Conservation (phyloP, 2,888 invertebrate genomes). For the Dioctria rufipes region DNA sequence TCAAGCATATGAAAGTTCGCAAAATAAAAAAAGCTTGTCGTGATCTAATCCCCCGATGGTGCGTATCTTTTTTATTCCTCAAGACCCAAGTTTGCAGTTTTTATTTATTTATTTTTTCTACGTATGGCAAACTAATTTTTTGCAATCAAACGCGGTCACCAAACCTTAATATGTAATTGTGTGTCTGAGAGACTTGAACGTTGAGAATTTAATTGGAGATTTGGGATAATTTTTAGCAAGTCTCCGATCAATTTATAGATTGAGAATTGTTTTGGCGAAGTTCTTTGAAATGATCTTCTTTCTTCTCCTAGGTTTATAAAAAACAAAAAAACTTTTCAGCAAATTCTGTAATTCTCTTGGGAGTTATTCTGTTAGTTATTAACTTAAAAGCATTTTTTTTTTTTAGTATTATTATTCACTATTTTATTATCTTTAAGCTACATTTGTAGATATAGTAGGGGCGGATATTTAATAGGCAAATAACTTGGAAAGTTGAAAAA, state of each 20-base stretch:
- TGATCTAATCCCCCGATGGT: slow-evolving; percentile 30
- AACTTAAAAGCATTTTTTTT: no score
- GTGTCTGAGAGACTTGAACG: slow-evolving; percentile 21
- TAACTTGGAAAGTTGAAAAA: no score
- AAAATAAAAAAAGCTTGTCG: slow-evolving; percentile 17
- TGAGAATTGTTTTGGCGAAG: no score
- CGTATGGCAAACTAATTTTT: slow-evolving; percentile 9
- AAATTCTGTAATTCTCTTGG: no score
- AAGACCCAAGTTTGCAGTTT: not conserved
- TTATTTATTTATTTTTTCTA: not conserved
- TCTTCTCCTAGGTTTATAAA: no score
- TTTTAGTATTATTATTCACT: no score
- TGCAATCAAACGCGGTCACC: slow-evolving; percentile 16
- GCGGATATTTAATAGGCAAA: no score
- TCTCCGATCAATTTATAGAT: not conserved
- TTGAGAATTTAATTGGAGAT: slow-evolving; percentile 28
- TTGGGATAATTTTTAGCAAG: slow-evolving; percentile 11
- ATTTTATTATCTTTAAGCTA: no score
- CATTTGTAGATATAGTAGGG: no score
- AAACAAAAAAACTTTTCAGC: no score
- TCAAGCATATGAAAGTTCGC: slow-evolving; percentile 18
- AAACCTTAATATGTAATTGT: slow-evolving; percentile 17
- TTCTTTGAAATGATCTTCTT: no score
- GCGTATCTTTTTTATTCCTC: slow-evolving; percentile 12
- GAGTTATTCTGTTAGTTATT: no score